Conservation (phyloP, 53 echinoderm and acorn worm genomes). For the Astropecten irregularis region DNA sequence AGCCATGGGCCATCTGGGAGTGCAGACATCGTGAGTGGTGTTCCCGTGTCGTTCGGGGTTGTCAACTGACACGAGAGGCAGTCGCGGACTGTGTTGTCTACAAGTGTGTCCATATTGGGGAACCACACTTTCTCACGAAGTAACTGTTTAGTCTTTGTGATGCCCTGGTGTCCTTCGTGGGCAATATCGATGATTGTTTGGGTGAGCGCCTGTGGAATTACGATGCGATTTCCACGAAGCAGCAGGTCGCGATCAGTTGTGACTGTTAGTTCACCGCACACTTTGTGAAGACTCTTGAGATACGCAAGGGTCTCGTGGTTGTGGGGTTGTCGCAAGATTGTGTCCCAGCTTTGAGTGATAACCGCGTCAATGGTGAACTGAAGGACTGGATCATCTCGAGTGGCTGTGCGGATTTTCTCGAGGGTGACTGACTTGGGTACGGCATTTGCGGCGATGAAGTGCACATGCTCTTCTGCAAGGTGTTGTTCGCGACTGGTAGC, state of each 20-base stretch:
- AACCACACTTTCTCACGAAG: conserved; percentile 78
- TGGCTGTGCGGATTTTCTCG: conserved; percentile 42
- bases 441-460: conserved; percentile 40
- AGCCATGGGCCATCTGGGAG: conserved; percentile 39
- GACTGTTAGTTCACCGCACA: conserved; percentile 41
- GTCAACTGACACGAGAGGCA: conserved; percentile 71
- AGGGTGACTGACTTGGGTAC: conserved; percentile 4
- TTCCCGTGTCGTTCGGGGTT: background rate
- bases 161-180: conserved; percentile 37
- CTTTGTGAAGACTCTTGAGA: conserved; percentile 25
- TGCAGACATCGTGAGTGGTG: conserved; percentile 50
- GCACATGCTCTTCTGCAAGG: conserved; percentile 28
- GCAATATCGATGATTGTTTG: conserved; percentile 23
- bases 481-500: conserved; percentile 6
- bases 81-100: conserved; percentile 48
- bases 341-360: conserved; percentile 20
- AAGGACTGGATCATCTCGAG: background rate
- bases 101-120: conserved; percentile 52
- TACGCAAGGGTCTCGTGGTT: conserved; percentile 25
- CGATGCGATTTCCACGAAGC: conserved; percentile 68
- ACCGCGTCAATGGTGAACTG: background rate
- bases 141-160: conserved; percentile 59
- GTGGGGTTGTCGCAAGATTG: conserved; percentile 22
- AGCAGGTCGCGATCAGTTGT: conserved; percentile 53
- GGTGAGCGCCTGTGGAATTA: conserved; percentile 63